Conservation (phyloP, 2,888 invertebrate species). For the Drosophila koepferae region DNA sequence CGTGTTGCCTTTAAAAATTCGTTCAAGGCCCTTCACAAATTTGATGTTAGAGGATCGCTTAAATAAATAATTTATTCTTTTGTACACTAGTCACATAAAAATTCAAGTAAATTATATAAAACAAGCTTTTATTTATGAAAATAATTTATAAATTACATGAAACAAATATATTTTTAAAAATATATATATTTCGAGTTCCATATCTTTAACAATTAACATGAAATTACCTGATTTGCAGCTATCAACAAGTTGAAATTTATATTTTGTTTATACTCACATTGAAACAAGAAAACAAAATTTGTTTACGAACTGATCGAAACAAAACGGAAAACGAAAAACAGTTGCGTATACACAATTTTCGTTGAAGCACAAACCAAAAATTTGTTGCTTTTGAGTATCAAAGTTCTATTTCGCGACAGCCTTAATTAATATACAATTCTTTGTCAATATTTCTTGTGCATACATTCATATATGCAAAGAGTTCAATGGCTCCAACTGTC, state of each 20-base stretch:
- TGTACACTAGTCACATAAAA: neutral
- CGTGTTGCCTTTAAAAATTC: slow-evolving; percentile 3
- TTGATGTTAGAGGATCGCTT: neutral
- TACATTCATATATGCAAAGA: slow-evolving; percentile 17
- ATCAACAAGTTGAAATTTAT: neutral
- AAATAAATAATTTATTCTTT: neutral
- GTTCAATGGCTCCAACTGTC: slow-evolving; percentile 56
- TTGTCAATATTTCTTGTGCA: neutral
- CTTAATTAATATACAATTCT: slow-evolving; percentile 1
- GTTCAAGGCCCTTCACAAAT: slow-evolving; percentile 47
- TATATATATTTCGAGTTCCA: neutral
- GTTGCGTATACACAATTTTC: slow-evolving; percentile 23
- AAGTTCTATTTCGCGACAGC: slow-evolving; percentile 23
- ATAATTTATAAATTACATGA: no score
- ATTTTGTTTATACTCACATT: neutral
- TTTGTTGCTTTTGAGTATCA: slow-evolving; percentile 21
- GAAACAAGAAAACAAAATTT: slow-evolving; percentile 41
- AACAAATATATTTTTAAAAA: neutral
- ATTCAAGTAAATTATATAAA: neutral
- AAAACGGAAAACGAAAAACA: slow-evolving; percentile 50
- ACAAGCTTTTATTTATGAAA: no score
- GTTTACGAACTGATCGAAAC: slow-evolving; percentile 65
- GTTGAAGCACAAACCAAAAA: slow-evolving; percentile 21
- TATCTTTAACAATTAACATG: neutral
- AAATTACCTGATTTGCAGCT: slow-evolving; percentile 11